Evolutionary conservation across 2,888 invertebrate genomes (phyloP).

Genomic region (Tromatobia lineatoria): DNA sequence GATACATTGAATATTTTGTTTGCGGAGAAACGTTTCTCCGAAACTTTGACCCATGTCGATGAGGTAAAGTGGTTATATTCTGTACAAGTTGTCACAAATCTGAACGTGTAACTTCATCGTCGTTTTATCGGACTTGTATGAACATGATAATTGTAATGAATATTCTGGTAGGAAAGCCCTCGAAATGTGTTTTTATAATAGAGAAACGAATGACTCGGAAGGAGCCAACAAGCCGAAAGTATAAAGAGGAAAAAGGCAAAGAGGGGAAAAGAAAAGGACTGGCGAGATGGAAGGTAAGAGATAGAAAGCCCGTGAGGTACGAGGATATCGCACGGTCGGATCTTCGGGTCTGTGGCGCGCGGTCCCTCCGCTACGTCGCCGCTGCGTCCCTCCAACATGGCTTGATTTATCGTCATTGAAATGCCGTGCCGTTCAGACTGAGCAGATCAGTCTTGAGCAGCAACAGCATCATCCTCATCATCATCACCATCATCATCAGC

Average conservation of each 20-base stretch:
- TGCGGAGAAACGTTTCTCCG: too few species aligned
- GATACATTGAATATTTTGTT: too few species aligned
- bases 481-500: neutral
- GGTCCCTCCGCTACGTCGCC: constrained; percentile 74
- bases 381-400: constrained; percentile 75
- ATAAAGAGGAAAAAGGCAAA: constrained; percentile 8
- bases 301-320: constrained; percentile 73
- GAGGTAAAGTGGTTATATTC: constrained; percentile 9
- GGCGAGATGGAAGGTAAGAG: constrained; percentile 77
- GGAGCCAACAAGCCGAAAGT: constrained; percentile 19
- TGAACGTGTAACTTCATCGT: neutral
- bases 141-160: constrained; percentile 46
- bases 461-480: constrained; percentile 18
- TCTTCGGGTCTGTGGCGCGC: constrained; percentile 70
- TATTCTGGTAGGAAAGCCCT: constrained; percentile 34
- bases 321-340: constrained; percentile 79
- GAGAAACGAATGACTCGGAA: constrained; percentile 44
- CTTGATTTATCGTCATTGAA: constrained; percentile 82
- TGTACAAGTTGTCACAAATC: neutral
- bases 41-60: too few species aligned
- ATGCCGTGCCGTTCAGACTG: constrained; percentile 74
- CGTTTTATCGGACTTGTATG: neutral
- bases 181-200: constrained; percentile 47
- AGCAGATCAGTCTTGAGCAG: constrained; percentile 44
- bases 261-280: constrained; percentile 40